Evolutionary conservation across 2,888 invertebrate genomes (phyloP).

Genomic region (Neoitamus cyanurus): DNA sequence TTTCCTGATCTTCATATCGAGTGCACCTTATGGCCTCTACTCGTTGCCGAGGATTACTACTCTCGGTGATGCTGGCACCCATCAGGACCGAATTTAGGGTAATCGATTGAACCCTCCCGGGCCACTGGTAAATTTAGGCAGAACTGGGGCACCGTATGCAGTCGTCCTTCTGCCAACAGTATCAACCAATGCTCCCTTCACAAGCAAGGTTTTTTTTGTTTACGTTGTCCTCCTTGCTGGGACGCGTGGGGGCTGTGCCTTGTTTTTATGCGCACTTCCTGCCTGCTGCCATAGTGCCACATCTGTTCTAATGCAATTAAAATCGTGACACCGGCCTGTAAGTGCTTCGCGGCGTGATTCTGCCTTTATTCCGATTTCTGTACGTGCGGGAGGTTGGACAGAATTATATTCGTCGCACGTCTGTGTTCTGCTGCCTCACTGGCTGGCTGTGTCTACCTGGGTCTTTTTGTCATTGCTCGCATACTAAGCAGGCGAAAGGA

Average conservation of each 20-base stretch:
- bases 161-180: neutral
- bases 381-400: neutral
- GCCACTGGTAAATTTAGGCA: neutral
- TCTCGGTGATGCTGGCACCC: neutral
- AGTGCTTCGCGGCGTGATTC: neutral
- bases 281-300: neutral
- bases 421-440: neutral
- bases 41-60: neutral
- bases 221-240: neutral
- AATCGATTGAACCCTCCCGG: constrained; percentile 6
- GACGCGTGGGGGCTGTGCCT: neutral
- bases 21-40: neutral
- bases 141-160: neutral
- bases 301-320: neutral
- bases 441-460: neutral
- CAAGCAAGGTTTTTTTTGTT: neutral
- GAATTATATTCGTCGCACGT: neutral
- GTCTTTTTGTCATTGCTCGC: neutral
- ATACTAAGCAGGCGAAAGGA: neutral
- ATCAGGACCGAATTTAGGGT: neutral
- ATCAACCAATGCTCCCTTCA: neutral
- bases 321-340: neutral
- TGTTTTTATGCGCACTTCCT: neutral
- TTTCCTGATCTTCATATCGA: neutral
- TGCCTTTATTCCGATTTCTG: neutral